Conservation (phyloP, 2,797 vertebrate species). For the Pyrocephalus nanus region DNA sequence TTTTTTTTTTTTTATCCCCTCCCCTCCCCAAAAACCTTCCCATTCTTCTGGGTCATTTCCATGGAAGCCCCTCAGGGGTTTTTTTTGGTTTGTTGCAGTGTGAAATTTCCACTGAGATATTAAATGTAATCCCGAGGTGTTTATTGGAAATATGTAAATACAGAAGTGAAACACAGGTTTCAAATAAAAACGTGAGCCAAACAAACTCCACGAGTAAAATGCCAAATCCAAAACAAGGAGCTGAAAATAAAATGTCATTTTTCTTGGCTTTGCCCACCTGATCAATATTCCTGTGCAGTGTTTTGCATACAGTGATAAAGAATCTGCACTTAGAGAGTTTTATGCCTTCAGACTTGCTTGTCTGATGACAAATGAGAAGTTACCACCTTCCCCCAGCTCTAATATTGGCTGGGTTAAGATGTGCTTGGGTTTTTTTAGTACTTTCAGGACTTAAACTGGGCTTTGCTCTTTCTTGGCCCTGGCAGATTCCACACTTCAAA, state of each 20-base stretch:
- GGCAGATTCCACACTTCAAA: background rate
- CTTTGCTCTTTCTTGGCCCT: background rate
- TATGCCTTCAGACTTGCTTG: background rate
- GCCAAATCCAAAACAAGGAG: background rate
- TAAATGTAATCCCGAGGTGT: background rate
- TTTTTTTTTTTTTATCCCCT: background rate
- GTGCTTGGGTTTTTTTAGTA: no score
- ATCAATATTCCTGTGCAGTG: background rate
- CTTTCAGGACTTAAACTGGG: background rate
- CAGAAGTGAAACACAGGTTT: background rate
- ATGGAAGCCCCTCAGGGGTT: background rate
- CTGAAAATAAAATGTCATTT: background rate
- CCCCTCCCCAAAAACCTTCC: background rate
- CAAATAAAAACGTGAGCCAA: background rate
- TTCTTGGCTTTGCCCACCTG: background rate
- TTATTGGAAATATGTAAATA: background rate
- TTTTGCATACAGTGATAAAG: background rate
- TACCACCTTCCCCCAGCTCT: background rate
- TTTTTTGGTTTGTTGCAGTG: background rate
- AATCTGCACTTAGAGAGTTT: background rate
- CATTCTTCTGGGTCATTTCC: background rate
- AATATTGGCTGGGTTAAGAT: accelerated
- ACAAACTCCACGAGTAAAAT: background rate
- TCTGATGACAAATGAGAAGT: background rate
- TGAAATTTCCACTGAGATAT: background rate